Evolutionary conservation across 2,888 invertebrate species (phyloP).

Genomic region (Shargacucullia verbasci): DNA sequence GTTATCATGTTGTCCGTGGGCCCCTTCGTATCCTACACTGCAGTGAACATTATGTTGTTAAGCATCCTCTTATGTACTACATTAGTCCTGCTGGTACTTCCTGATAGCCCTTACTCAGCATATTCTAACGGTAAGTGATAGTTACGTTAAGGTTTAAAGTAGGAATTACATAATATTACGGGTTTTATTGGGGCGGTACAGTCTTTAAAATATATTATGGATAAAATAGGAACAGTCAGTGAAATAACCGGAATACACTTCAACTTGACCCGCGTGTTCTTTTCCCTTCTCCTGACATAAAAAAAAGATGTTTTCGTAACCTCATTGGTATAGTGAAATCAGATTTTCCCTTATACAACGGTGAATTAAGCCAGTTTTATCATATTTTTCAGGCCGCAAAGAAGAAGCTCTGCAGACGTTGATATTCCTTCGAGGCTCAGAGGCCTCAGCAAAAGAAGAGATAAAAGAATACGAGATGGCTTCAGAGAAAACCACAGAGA

Average conservation of each 20-base stretch:
- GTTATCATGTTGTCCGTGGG: conserved; percentile 75
- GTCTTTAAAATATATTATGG: too few relatives aligned
- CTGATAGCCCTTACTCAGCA: conserved; percentile 76
- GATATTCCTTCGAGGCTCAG: conserved; percentile 69
- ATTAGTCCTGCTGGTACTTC: conserved; percentile 71
- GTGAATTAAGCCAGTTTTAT: neutral
- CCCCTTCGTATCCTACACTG: conserved; percentile 70
- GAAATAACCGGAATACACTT: too few relatives aligned
- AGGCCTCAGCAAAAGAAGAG: conserved; percentile 66
- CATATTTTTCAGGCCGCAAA: conserved; percentile 63
- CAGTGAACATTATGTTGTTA: conserved; percentile 63
- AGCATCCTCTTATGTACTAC: conserved; percentile 56
- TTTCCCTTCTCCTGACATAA: too few relatives aligned
- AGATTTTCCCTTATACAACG: neutral
- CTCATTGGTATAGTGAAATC: too few relatives aligned
- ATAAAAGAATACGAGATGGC: conserved; percentile 67
- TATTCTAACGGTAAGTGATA: conserved; percentile 72
- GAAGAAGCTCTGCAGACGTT: conserved; percentile 68
- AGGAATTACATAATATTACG: too few relatives aligned
- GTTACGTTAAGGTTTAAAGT: too few relatives aligned
- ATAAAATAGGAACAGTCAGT: too few relatives aligned
- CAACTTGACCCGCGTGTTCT: too few relatives aligned
- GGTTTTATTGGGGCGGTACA: too few relatives aligned
- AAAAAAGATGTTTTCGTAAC: too few relatives aligned
- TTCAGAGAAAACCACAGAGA: conserved; percentile 15